Evolutionary conservation across 2,888 invertebrate genomes (phyloP), one percentile per base, ranked within the genome.

Genomic region (Lasioglossum morio): DNA sequence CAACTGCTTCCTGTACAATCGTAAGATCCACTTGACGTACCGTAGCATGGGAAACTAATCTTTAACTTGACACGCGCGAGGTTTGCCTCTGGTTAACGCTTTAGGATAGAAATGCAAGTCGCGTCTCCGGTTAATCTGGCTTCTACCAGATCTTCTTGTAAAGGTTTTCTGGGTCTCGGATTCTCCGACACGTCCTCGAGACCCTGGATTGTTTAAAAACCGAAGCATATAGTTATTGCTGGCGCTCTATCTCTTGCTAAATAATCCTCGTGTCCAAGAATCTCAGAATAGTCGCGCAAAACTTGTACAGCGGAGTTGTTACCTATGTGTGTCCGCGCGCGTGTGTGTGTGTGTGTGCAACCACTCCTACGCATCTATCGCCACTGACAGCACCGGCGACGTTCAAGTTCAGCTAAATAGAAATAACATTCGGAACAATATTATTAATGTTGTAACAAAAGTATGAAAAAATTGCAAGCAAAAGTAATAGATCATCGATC

Each of bases 1-100:
- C 86, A 92, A 91, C 87, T 92, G 92, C 77, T 84, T 88, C 43
- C 79, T 88, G 60, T 91, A 88, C 79, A 95, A 93, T 93, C 88
- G 95, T 95, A 94, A 95, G 94, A n/a, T 27, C 48, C 37, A 4
- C 43, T 34, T 34, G 19, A 63, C 8, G 8, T 63, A 63, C 8
- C 30, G 16, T 30, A 63, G 63, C 63, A 63, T 63, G 63, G 23
- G 3, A 37, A 23, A 37, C 37, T 69, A 69, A 69, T 69, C 37
- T 69, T 37, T 69, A 37, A 69, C 69, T 37, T 37, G 10, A 4
- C 3, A 37, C 37, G 23, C 66, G 23, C 8, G 37, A 14, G 63
- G 1, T 63, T 30, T 30, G 63, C 3, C 57, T 8, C 30, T 8
- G 63, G 14, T 30, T 63, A 63, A 30, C 30, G 30, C 19, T 30